Percentiles rank a stretch among this genome's conserved stretches.
These are phyloP conservation scores for Hypomesus transpacificus DNA, from an alignment of 2,113 vertebrate species.

Conservation along the genomic window DNA sequence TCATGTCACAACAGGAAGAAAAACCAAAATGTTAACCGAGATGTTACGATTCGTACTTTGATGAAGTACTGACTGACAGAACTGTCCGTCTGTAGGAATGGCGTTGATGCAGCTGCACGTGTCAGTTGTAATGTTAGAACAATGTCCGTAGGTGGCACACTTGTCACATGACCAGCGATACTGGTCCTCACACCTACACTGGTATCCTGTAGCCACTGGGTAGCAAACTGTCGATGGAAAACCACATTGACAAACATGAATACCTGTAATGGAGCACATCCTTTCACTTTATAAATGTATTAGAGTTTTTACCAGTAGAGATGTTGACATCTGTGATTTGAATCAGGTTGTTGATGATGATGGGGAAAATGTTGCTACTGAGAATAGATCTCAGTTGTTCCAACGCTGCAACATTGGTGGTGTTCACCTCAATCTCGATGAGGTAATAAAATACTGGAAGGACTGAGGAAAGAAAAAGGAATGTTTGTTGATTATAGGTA, in stretches of 20 bases:
- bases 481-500: neutral
- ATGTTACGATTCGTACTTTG: too few species aligned
- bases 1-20: too few species aligned
- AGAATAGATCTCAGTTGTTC: neutral
- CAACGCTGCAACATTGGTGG: neutral
- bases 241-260: neutral
- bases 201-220: neutral
- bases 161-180: neutral
- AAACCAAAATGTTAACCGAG: too few species aligned
- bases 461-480: neutral
- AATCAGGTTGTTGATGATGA: neutral
- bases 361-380: neutral
- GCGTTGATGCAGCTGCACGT: constrained; percentile 23
- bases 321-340: constrained; percentile 26
- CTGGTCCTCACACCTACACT: constrained; percentile 6
- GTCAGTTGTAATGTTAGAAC: constrained; percentile 6
- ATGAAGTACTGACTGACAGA: constrained; percentile 10
- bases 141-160: neutral
- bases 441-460: neutral
- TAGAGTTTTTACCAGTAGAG: constrained; percentile 22
- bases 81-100: constrained; percentile 16
- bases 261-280: neutral
- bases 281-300: neutral
- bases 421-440: neutral
- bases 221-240: constrained; percentile 15